phyloP scores from a whole-genome alignment of 2,113 vertebrate species.

The Odobenus rosmarus region DNA sequence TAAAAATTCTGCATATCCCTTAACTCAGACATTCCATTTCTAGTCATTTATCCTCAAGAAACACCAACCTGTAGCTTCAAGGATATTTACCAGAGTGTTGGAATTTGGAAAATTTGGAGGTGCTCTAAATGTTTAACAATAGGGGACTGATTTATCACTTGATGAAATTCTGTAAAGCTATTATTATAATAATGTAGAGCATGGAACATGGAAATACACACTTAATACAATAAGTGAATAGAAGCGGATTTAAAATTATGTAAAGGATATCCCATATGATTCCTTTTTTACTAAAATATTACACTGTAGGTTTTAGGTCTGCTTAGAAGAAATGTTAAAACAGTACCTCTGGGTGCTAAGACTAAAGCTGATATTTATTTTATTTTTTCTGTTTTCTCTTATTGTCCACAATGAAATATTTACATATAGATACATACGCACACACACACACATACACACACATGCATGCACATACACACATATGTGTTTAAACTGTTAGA shows the following conservation, averaged over 20 bases:
- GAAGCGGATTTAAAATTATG: not conserved
- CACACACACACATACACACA: not conserved
- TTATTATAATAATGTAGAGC: not conserved
- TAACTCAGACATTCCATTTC: not conserved
- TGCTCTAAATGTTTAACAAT: not conserved
- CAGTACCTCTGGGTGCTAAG: not conserved
- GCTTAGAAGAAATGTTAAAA: slow-evolving; percentile 14
- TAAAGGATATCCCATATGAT: not conserved
- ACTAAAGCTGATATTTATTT: slow-evolving; percentile 37
- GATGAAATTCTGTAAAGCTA: not conserved
- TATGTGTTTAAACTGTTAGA: not conserved
- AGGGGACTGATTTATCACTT: not conserved
- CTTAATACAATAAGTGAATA: not conserved
- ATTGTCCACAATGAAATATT: not conserved
- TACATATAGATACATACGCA: not conserved
- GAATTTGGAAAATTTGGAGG: slow-evolving; percentile 13
- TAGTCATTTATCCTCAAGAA: not conserved
- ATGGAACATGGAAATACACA: not conserved
- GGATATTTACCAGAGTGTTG: not conserved
- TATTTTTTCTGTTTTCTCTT: slow-evolving; percentile 49
- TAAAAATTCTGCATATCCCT: not conserved
- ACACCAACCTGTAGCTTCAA: not conserved
- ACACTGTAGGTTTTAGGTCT: not conserved
- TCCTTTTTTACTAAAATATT: slow-evolving; percentile 17
- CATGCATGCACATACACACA: not conserved